Conservation (phyloP, 2,113 vertebrate genomes). For the Pseudois nayaur region DNA sequence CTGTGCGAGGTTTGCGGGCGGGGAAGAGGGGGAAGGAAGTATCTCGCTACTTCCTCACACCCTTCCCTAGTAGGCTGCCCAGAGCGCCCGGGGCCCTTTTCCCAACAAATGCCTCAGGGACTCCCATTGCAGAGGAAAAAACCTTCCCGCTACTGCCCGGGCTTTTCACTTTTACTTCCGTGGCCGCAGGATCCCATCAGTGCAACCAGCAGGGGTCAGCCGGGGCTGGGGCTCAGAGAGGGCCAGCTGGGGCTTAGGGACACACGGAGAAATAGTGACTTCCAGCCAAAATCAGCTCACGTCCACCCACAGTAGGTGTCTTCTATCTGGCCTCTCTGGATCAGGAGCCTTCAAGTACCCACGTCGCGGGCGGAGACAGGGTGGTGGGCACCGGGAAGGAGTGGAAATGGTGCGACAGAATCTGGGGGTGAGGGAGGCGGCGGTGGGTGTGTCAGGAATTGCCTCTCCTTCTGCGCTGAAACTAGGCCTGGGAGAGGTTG, state of each 20-base stretch:
- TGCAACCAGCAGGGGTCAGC: neutral
- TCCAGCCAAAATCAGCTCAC: neutral
- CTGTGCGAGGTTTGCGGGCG: neutral
- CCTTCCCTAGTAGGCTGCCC: constrained; percentile 35
- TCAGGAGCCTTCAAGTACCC: neutral
- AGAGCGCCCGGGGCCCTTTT: constrained; percentile 52
- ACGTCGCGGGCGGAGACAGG: neutral
- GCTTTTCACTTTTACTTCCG: constrained; percentile 52
- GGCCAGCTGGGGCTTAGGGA: neutral
- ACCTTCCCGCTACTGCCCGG: neutral
- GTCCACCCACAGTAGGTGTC: neutral
- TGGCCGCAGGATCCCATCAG: neutral
- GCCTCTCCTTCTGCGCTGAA: neutral
- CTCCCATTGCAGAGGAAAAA: constrained; percentile 20
- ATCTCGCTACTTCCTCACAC: constrained; percentile 39
- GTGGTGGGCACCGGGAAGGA: neutral
- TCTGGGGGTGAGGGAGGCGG: neutral
- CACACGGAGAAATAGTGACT: neutral
- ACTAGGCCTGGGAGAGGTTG: neutral
- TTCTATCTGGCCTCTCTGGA: neutral
- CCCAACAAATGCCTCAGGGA: constrained; percentile 60
- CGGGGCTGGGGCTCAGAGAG: neutral
- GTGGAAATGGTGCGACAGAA: neutral
- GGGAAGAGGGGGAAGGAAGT: neutral
- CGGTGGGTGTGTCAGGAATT: neutral